Base-by-base conservation (phyloP, 2,113 vertebrate genomes). In the Gallinago media region DNA sequence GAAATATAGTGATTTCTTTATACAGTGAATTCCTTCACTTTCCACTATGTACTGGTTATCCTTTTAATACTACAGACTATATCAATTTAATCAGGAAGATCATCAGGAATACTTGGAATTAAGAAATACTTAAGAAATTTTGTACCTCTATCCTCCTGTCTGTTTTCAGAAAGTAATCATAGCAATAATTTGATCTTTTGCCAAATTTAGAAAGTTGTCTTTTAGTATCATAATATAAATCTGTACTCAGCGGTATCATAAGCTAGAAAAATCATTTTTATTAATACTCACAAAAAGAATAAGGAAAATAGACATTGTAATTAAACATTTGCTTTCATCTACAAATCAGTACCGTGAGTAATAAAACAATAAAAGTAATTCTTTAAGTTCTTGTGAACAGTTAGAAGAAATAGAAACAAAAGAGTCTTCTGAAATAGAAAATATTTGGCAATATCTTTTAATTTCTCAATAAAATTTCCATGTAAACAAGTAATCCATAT, bases 261-360 rank as follows among this genome's bases (percentile, higher is more conserved):
- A 77, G 65, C 55, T 97, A 82, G 74, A 90, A 97, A 98, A 96
- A 89, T 95, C 8, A 32, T 50, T 95, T 98, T 98, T 98, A 98
- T 98, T 98, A 66, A 58, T 68, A 87, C 85, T 92, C 83, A 92
- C 94, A 97, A 97, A 96, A 92, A 65, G 75, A 89, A 84, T 94
- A 94, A 91, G 55, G 68, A 96, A 95, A 96, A 95, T 74, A 97
- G 81, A 88, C 77, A 72, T 74, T 66, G 65, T 86, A 84, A 72
- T 86, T 85, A 89, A 92, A 90, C 46, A 83, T 94, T 94, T 97
- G 18, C 23, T 94, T 82, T 88, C 50, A 74, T 93, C 90, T 93
- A 80, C 59, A 86, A 92, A 55, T 88, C 83, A 80, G 75, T 55
- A 91, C 50, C 8, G 50, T 6, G 75, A 92, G 63, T 92, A 89